These are phyloP conservation scores for Egretta garzetta DNA, from an alignment of 2,113 vertebrate genomes.

Conservation along the genomic window DNA sequence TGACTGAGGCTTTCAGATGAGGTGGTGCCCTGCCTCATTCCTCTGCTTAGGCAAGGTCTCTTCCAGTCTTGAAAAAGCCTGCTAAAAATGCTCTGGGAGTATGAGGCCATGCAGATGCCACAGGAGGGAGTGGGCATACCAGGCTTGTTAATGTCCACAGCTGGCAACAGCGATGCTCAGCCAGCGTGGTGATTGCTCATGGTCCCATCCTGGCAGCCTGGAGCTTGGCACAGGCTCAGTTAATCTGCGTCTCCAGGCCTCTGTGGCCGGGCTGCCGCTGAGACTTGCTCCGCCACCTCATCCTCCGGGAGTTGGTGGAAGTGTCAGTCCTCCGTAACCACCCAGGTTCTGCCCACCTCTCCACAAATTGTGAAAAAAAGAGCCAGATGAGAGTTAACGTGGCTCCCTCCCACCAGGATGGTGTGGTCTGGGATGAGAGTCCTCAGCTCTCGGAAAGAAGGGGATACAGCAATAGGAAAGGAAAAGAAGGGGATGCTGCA, in stretches of 20 bases:
- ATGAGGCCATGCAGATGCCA: background rate
- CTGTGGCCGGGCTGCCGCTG: background rate
- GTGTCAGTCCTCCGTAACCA: background rate
- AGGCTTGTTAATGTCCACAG: background rate
- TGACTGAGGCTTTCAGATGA: background rate
- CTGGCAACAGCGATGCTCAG: rapidly evolving
- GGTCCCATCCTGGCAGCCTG: background rate
- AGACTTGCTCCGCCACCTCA: background rate
- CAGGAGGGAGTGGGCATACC: background rate
- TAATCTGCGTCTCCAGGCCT: background rate
- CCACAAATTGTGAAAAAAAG: background rate
- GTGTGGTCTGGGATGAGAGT: background rate
- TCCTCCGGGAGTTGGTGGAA: background rate
- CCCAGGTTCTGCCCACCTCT: background rate
- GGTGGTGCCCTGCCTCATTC: background rate
- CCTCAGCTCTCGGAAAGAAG: background rate
- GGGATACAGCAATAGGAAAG: background rate
- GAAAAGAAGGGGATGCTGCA: background rate
- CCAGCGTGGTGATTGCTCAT: background rate
- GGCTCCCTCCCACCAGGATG: background rate
- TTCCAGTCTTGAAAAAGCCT: background rate
- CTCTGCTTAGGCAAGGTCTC: background rate
- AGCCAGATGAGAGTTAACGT: background rate
- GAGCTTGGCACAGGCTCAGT: background rate
- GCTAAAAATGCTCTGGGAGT: background rate